A percentile compares a stretch with the other conserved stretches of the same genome.
Evolutionary conservation across 1,140 invertebrate genomes (phyloP).

Genomic region (Phenacoccus solenopsis): DNA sequence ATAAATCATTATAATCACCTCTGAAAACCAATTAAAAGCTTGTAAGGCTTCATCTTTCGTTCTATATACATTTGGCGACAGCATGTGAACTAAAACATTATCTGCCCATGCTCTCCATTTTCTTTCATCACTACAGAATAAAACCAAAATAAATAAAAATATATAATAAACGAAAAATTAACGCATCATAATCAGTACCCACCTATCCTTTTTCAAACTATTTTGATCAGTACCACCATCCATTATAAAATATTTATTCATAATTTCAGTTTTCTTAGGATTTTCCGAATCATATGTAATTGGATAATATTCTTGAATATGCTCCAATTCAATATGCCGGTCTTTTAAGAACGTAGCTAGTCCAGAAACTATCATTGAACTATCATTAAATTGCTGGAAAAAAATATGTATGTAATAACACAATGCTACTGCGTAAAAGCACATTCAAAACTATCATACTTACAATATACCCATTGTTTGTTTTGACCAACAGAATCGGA

Average conservation of each 20-base stretch:
- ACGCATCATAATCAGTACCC: no score
- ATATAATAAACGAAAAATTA: neutral
- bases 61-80: constrained; percentile 96
- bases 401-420: neutral
- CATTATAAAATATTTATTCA: constrained; percentile 96
- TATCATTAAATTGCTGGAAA: constrained; percentile 74
- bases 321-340: constrained; percentile 43
- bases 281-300: constrained; percentile 54
- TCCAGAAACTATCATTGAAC: constrained; percentile 83
- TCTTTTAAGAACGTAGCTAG: constrained; percentile 65
- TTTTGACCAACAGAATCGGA: constrained; percentile 75
- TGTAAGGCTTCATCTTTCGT: constrained; percentile 69
- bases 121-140: constrained; percentile 61
- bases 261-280: constrained; percentile 56
- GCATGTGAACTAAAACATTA: constrained; percentile 70
- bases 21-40: constrained; percentile 83
- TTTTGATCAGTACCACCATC: constrained; percentile 32
- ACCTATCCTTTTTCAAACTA: neutral
- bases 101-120: constrained; percentile 95
- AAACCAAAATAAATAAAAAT: neutral
- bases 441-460: constrained; percentile 9
- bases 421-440: neutral
- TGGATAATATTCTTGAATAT: constrained; percentile 76
- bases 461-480: constrained; percentile 54
- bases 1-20: constrained; percentile 35